Evolutionary conservation across 2,797 vertebrate species (phyloP).

Genomic region (Darevskia mixta): DNA sequence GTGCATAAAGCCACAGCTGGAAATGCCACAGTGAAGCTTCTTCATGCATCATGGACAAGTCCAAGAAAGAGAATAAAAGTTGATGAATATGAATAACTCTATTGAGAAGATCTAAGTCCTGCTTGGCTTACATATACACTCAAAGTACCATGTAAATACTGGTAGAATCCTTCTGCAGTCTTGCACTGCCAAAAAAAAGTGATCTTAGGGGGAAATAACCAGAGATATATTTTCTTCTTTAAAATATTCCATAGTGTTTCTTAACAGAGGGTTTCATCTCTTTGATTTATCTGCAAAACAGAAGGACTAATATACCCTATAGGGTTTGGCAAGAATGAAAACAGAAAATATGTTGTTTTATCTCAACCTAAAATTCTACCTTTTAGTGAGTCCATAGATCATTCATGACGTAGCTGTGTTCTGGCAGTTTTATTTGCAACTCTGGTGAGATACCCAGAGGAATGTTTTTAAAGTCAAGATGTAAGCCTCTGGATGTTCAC

Average conservation of each 20-base stretch:
- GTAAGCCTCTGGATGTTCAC: neutral
- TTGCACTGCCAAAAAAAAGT: neutral
- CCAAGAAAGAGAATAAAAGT: neutral
- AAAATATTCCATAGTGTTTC: constrained; percentile 3
- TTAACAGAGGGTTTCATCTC: neutral
- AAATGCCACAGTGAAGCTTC: neutral
- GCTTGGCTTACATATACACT: neutral
- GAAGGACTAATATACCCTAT: neutral
- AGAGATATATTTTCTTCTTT: neutral
- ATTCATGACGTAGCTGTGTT: neutral
- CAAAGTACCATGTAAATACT: neutral
- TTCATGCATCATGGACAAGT: neutral
- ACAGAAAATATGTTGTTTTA: neutral
- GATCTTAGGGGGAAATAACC: neutral
- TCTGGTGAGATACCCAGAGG: constrained; percentile 4
- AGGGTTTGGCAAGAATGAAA: neutral
- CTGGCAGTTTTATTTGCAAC: neutral
- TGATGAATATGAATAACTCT: neutral
- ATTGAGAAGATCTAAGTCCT: neutral
- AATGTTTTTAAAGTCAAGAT: neutral
- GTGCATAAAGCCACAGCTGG: neutral
- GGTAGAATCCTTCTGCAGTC: neutral
- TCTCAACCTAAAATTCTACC: neutral
- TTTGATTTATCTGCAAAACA: constrained; percentile 14
- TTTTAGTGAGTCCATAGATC: constrained; percentile 6